phyloP scores from a whole-genome alignment of 1,140 invertebrate species.

The Meloidogyne hapla region DNA sequence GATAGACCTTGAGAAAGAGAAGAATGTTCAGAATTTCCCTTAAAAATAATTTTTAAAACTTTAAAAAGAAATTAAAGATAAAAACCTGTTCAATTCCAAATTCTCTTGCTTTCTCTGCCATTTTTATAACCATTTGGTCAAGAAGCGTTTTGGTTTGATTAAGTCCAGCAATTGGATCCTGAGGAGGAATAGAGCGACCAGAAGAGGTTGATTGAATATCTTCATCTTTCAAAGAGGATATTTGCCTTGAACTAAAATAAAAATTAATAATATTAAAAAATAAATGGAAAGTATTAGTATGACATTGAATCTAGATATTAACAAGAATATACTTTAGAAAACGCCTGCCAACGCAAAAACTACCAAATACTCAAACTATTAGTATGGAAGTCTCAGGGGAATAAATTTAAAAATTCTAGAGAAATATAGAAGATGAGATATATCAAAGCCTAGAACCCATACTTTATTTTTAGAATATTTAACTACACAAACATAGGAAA shows the following conservation, averaged over 20 bases:
- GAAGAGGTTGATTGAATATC: constrained; percentile 17
- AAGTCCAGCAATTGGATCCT: constrained; percentile 14
- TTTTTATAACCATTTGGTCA: neutral
- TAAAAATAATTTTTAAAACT: neutral
- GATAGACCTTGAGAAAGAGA: constrained; percentile 1
- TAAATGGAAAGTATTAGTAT: no score
- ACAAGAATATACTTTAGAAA: no score
- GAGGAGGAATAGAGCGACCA: constrained; percentile 20
- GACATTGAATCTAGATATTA: no score
- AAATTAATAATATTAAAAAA: no score
- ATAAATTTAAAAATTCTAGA: no score
- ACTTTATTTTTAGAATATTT: no score
- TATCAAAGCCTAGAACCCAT: no score
- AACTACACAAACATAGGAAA: no score
- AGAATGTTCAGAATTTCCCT: neutral
- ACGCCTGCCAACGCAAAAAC: no score
- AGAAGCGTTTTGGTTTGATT: neutral
- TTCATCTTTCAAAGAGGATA: neutral
- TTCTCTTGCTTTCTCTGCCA: neutral
- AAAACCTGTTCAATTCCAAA: neutral
- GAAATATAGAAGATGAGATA: no score
- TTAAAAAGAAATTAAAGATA: neutral
- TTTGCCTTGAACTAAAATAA: neutral
- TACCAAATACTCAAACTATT: no score
- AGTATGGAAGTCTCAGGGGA: no score